Evolutionary conservation across 1,140 invertebrate genomes (phyloP).

Genomic region (Trachymyrmex cornetzi): DNA sequence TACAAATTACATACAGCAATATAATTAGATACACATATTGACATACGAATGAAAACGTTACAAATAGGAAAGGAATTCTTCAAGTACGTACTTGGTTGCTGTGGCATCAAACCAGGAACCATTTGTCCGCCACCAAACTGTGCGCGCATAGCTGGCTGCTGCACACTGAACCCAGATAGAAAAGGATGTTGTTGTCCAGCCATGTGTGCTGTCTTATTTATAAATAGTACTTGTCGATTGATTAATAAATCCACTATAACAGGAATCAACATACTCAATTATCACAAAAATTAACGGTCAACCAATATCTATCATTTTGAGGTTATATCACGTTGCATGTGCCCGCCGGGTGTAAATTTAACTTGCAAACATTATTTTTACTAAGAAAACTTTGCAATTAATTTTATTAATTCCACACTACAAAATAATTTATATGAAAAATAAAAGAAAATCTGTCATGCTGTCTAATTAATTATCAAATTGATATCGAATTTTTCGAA

Average conservation of each 20-base stretch:
- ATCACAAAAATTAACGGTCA: background rate
- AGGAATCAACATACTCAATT: slow-evolving; percentile 5
- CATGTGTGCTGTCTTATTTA: slow-evolving; percentile 81
- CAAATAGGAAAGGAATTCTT: background rate
- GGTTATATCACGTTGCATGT: slow-evolving; percentile 51
- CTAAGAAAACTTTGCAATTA: background rate
- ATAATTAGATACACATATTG: background rate
- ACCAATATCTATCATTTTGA: slow-evolving; percentile 40
- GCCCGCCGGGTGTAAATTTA: background rate
- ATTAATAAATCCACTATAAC: background rate
- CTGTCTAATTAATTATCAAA: background rate
- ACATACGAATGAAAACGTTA: background rate
- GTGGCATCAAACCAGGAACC: slow-evolving; percentile 87
- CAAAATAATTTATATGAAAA: background rate
- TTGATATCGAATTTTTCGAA: background rate
- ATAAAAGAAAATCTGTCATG: background rate
- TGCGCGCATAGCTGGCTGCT: slow-evolving; percentile 86
- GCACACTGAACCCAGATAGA: slow-evolving; percentile 87
- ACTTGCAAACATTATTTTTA: background rate
- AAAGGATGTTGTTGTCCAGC: slow-evolving; percentile 88
- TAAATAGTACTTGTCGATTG: background rate
- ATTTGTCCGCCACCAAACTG: slow-evolving; percentile 88
- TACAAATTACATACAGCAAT: background rate
- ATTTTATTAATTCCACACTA: background rate
- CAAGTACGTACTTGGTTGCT: slow-evolving; percentile 82